Percentiles rank a stretch among this genome's conserved stretches.
Conservation (phyloP, 2,888 invertebrate species). For the Lasioglossum figueresi region DNA sequence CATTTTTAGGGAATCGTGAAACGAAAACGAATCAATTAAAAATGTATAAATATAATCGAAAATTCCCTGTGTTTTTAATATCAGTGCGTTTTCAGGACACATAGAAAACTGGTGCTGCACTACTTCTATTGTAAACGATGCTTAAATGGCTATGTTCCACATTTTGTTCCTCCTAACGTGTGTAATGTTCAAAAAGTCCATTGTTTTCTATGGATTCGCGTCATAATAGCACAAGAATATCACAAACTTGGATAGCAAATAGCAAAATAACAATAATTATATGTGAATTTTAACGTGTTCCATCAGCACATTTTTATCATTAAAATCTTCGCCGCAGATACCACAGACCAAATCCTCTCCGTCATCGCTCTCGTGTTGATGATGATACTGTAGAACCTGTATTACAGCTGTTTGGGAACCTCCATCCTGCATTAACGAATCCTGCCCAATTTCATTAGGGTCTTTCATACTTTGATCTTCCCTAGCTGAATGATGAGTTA, state of each 20-base stretch:
- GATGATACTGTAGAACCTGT: constrained; percentile 71
- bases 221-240: constrained; percentile 61
- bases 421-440: constrained; percentile 59
- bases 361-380: constrained; percentile 74
- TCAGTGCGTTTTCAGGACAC: constrained; percentile 58
- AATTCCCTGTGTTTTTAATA: constrained; percentile 56
- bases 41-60: constrained; percentile 53
- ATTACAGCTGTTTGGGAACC: constrained; percentile 66
- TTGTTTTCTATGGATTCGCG: constrained; percentile 45
- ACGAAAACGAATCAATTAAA: constrained; percentile 45
- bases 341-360: constrained; percentile 80
- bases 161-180: constrained; percentile 22
- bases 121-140: constrained; percentile 40
- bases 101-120: constrained; percentile 55
- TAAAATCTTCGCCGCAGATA: constrained; percentile 82
- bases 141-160: constrained; percentile 30
- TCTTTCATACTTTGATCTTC: constrained; percentile 52
- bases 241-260: constrained; percentile 66
- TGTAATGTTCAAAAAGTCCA: constrained; percentile 14
- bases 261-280: constrained; percentile 71
- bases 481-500: constrained; percentile 56
- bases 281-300: constrained; percentile 83
- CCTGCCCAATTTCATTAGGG: constrained; percentile 58
- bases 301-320: constrained; percentile 80
- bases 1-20: constrained; percentile 28